These are phyloP conservation scores for Sebastes aleutianus DNA, from an alignment of 2,797 vertebrate genomes.

Conservation along the genomic window DNA sequence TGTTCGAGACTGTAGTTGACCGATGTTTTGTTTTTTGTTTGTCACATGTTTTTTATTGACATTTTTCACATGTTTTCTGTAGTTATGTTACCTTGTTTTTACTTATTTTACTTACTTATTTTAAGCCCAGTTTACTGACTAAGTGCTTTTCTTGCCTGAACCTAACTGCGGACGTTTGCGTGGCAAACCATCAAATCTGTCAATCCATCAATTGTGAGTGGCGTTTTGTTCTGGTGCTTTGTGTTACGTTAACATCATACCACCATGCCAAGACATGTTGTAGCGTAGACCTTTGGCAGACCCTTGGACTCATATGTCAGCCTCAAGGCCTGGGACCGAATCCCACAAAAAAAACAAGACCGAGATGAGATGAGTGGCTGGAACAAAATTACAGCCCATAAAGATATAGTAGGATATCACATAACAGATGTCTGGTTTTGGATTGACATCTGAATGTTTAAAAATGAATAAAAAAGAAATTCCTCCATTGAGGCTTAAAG, in stretches of 20 bases:
- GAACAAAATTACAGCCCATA: conserved; percentile 36
- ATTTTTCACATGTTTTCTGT: no score
- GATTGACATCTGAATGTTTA: conserved; percentile 42
- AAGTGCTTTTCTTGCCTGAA: no score
- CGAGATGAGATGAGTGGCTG: conserved; percentile 23
- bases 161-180: no score
- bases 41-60: no score
- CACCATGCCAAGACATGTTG: not conserved
- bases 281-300: conserved; percentile 27
- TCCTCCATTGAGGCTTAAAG: conserved; percentile 9
- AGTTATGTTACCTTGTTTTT: no score
- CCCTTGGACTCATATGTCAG: conserved; percentile 3
- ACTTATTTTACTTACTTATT: no score
- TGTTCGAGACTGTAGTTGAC: no score
- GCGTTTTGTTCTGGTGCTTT: not conserved
- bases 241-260: conserved; percentile 1
- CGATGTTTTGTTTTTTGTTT: no score
- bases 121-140: no score
- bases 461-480: conserved; percentile 15
- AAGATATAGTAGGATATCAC: conserved; percentile 36
- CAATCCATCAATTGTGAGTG: not conserved
- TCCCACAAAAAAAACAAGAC: conserved; percentile 9
- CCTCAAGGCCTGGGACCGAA: conserved; percentile 11
- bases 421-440: conserved; percentile 53
- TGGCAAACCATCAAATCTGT: not conserved